Conservation (phyloP, 2,888 invertebrate species). For the Lypha dubia region DNA sequence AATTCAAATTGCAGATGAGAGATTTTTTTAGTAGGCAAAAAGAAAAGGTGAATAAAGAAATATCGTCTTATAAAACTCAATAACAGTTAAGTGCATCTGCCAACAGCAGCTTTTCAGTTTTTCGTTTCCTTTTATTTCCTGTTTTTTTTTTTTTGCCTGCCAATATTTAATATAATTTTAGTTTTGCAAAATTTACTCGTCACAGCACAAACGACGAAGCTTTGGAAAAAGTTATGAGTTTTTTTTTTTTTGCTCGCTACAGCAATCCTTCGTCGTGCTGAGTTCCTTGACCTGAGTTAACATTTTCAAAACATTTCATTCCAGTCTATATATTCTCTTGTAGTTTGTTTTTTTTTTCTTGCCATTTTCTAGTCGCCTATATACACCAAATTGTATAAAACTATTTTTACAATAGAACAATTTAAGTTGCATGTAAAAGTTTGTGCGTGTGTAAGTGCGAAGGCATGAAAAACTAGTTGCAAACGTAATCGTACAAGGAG, state of each 20-base stretch:
- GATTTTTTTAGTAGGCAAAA: conserved; percentile 17
- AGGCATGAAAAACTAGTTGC: conserved; percentile 24
- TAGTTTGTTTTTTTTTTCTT: too few relatives aligned
- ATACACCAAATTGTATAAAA: conserved; percentile 18
- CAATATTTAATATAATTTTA: conserved; percentile 58
- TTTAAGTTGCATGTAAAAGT: conserved; percentile 49
- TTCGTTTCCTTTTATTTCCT: conserved; percentile 24
- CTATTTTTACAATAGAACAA: conserved; percentile 55
- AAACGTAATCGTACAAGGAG: conserved; percentile 19
- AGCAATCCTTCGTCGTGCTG: conserved; percentile 40
- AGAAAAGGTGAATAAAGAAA: not conserved
- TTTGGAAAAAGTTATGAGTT: conserved; percentile 3
- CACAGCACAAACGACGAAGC: not conserved
- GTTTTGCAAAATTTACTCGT: conserved; percentile 20
- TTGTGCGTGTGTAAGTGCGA: not conserved
- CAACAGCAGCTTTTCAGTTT: conserved; percentile 55
- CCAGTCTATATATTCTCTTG: conserved; percentile 65
- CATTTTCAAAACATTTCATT: conserved; percentile 72
- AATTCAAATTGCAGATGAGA: conserved; percentile 24
- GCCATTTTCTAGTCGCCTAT: conserved; percentile 27
- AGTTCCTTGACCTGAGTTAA: conserved; percentile 76
- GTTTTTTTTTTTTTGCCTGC: conserved; percentile 21
- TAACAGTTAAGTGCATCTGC: conserved; percentile 66
- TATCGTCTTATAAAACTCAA: conserved; percentile 46
- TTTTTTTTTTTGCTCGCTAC: not conserved